Evolutionary conservation across 1,140 invertebrate species (phyloP), one percentile per base, ranked within the genome.

Genomic region (Pogonus chalceus): DNA sequence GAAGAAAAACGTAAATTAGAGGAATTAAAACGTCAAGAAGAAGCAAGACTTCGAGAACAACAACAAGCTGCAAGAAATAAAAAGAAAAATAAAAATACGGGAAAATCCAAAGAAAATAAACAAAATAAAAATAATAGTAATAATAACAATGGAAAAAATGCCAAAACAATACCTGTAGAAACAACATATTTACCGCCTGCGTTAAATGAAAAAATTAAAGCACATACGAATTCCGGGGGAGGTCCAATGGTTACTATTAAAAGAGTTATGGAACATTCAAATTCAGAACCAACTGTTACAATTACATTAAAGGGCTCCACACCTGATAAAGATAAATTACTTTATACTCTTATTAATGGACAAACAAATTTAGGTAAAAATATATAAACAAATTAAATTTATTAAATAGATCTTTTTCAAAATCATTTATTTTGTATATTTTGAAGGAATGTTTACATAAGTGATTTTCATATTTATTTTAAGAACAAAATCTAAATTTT

Each of bases 291-390:
- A 23, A 84, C 81, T 3, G 85, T 87, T 2, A 87, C 85, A 0
- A 85, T 87, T 24, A 86, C 84, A 1, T 70, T 86, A 10, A 84
- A 86, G 60, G 85, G 84, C 12, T 80, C 82, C 58, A 82, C 83
- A 1, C 83, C 84, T 9, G 82, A 83, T 51, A 79, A 85, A 62
- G 84, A 87, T 60, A 82, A 84, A 64, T 76, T 87, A 24, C 65
- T 87, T 0, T 86, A 84, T 62, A 86, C 82, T 2, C 69, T 87
- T 46, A 76, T 86, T 2, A 86, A 87, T 65, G 84, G 84, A 4
- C 81, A 84, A 60, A 75, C 78, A n/a, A 76, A 74, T 54, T 71
- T 43, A 43, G 37, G 37, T 43, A 43, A 43, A n/a, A 7, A 31
- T 31, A 31, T 31, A 7, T 31, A 31, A 31, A 4, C 26, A 31